Base-by-base conservation (phyloP, 2,888 invertebrate species). In the Halictus ligatus region DNA sequence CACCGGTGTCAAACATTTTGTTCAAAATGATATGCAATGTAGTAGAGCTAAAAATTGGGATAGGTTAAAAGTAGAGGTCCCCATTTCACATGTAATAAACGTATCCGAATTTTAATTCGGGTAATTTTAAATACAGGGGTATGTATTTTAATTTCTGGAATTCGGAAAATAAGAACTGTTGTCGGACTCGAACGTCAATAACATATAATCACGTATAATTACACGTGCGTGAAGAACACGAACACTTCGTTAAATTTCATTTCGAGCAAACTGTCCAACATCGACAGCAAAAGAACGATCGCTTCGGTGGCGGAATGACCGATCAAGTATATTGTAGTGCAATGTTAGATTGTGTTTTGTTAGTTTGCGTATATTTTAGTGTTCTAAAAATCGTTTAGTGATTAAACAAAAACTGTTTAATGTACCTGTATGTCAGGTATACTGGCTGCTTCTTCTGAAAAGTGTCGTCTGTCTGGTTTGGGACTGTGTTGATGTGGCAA, bases 351-450 rank as follows among this genome's bases (percentile, higher is more conserved):
- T n/a, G 81, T 86, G 85, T 85, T 58, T n/a, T n/a, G 85, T 85
- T 74, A 75, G 69, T 64, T 84, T 25, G 73, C 40, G 77, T 75
- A 48, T 48, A 48, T 72, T 81, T 72, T 35, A 60, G 71, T 71
- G 71, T 48, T 75, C 58, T 58, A 71, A 29, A 73, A 64, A 58
- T n/a, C 77, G 60, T 60, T 46, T 18, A 75, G 76, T 78, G 78
- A 84, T 67, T 75, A 90, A 90, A 90, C 81, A 89, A 88, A 87
- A 86, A 87, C 81, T 87, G 92, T 94, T 89, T 89, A 88, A 92
- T 93, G 94, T 96, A 98, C 98, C 97, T 98, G 98, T 93, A 99
- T 97, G 95, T 98, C 98, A 18, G 98, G 98, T 89, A 98, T 97
- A 93, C 97, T 96, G 91, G 98, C 97, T 25, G 98, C 97, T 96